phyloP scores from a whole-genome alignment of 2,113 vertebrate species.

The Pterocles gutturalis region DNA sequence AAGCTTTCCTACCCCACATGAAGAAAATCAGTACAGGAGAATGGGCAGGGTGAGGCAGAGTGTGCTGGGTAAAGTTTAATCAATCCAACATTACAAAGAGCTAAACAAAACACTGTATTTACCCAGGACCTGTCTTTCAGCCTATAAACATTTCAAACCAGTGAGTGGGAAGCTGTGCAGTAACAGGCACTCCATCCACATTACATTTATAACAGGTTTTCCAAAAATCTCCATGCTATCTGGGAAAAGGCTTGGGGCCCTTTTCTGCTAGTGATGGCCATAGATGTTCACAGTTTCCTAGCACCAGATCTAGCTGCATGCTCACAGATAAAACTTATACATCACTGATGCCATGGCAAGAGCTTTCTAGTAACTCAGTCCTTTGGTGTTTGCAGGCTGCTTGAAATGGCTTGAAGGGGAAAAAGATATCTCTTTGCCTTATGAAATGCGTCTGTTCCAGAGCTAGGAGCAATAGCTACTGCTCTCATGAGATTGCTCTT shows the following conservation, averaged over 20 bases:
- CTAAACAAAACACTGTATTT: background rate
- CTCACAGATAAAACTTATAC: background rate
- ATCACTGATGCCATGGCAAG: fast-evolving
- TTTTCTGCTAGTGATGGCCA: background rate
- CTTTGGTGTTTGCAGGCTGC: background rate
- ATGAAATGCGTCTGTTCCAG: background rate
- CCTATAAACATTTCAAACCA: background rate
- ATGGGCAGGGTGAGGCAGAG: background rate
- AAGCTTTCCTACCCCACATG: background rate
- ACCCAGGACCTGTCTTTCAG: background rate
- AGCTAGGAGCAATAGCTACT: background rate
- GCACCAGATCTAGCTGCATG: background rate
- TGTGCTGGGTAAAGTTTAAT: background rate
- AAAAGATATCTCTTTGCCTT: background rate
- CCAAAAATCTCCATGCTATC: background rate
- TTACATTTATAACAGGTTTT: background rate
- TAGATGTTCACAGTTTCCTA: background rate
- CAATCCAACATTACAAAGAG: background rate
- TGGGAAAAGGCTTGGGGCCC: background rate
- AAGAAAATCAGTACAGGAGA: background rate
- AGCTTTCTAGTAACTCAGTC: background rate
- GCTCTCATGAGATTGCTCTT: background rate
- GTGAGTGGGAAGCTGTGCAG: background rate
- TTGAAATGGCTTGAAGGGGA: background rate
- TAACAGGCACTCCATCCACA: background rate